phyloP scores from a whole-genome alignment of 2,888 invertebrate species.

The Leucoptera coffeella region DNA sequence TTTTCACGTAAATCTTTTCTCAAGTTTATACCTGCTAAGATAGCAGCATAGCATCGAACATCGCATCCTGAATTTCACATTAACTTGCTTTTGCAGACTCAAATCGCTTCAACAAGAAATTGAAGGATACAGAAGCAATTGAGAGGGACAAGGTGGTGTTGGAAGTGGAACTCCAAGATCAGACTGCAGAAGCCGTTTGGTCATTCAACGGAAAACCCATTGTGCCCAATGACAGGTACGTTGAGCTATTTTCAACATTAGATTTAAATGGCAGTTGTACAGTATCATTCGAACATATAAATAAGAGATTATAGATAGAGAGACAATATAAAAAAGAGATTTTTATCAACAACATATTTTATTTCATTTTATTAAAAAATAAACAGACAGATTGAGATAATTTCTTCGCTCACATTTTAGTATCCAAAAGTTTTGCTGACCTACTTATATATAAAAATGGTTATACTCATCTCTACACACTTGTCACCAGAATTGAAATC shows the following conservation, averaged over 20 bases:
- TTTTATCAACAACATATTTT: background rate
- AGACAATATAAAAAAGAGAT: background rate
- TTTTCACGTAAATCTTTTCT: no score
- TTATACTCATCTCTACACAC: background rate
- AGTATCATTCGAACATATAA: no score
- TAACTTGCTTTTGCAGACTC: constrained; percentile 60
- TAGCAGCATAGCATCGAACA: no score
- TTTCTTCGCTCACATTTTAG: no score
- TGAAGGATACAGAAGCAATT: constrained; percentile 87
- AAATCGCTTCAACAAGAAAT: constrained; percentile 96
- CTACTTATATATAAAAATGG: background rate
- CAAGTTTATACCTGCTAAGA: no score
- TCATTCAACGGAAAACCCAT: constrained; percentile 89
- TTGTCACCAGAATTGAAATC: constrained; percentile 70
- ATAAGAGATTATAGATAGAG: background rate
- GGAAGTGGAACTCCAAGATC: constrained; percentile 91
- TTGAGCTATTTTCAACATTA: no score
- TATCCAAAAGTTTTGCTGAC: no score
- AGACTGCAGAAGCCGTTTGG: constrained; percentile 93
- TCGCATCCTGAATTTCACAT: no score
- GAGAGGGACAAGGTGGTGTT: constrained; percentile 90
- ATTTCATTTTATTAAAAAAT: background rate
- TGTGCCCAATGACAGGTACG: constrained; percentile 64
- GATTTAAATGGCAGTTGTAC: no score
- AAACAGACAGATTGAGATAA: background rate